Evolutionary conservation across 1,140 invertebrate species (phyloP).

Genomic region (Varroa destructor): DNA sequence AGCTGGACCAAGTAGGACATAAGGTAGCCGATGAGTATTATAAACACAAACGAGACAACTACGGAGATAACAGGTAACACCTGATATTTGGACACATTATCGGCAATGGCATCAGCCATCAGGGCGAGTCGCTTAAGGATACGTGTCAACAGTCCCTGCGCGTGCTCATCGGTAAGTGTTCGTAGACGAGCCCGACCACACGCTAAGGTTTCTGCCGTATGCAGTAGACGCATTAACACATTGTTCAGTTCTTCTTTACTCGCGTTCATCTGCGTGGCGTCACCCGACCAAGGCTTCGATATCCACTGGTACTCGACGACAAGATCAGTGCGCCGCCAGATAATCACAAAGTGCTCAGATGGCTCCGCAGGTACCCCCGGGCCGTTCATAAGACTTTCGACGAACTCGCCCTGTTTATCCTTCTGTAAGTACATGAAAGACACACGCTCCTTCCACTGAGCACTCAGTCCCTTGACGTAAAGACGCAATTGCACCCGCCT

Average conservation of each 20-base stretch:
- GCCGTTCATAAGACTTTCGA: conserved; percentile 56
- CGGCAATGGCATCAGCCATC: conserved; percentile 55
- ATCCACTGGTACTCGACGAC: conserved; percentile 80
- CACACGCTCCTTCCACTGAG: conserved; percentile 50
- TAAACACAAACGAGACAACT: conserved; percentile 61
- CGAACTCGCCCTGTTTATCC: conserved; percentile 64
- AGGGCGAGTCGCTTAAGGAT: conserved; percentile 53
- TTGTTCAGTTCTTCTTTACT: conserved; percentile 57
- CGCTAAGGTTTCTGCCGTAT: conserved; percentile 49
- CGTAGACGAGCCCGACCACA: conserved; percentile 39
- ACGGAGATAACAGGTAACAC: conserved; percentile 66
- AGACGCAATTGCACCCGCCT: conserved; percentile 15
- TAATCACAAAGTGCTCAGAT: conserved; percentile 56
- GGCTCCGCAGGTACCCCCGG: conserved; percentile 37
- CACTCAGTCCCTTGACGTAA: conserved; percentile 25
- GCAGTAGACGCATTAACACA: conserved; percentile 55
- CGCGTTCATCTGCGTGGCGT: conserved; percentile 50
- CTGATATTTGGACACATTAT: conserved; percentile 63
- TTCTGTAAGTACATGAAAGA: conserved; percentile 73
- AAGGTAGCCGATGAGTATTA: conserved; percentile 65
- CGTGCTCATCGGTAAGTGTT: conserved; percentile 52
- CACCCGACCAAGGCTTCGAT: conserved; percentile 40
- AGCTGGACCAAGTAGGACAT: conserved; percentile 74
- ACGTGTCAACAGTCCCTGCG: conserved; percentile 55
- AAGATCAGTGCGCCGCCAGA: conserved; percentile 70